Evolutionary conservation across 2,113 vertebrate species (phyloP), one percentile per base, ranked within the genome.

Genomic region (Pituophis catenifer): DNA sequence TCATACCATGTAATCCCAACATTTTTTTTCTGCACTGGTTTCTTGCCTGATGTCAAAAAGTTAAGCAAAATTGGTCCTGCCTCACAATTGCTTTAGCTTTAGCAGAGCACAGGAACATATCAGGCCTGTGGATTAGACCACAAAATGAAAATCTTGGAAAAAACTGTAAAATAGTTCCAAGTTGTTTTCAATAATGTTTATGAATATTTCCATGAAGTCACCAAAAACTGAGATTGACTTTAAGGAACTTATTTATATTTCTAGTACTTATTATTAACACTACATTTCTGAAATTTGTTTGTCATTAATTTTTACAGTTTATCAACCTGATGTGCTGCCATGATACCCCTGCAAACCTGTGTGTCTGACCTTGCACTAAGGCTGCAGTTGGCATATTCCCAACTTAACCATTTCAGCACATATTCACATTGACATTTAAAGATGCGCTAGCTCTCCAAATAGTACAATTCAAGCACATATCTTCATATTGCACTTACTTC

Each of bases 1-100:
- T 52, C 93, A 90, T 88, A 94, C 94, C 96, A 92, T 94, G 87
- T 93, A 94, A 13, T 88, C 92, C 90, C 91, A 93, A 95, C 94
- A 93, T 88, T 86, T 95, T 55, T 53, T 95, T 75, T 86, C 0
- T 65, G 44, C 89, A 50, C 91, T 23, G 86, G 94, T 89, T 90
- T 26, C 86, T 3, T 91, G 65, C 93, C 91, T 90, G 93, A 94
- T 89, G 65, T 91, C 24, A 33, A 57, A 91, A 81, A 81, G 75
- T 81, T 81, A 81, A 4, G 75, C 33, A 81, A 81, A 44, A 44
- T 44, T 81, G 75, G 17, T 81, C 33, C 75, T 44, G 75, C 33
- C 3, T 81, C 17, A 19, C 33, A 81, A 7, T 81, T 81, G 33
- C 33, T 38, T 38, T 81, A 38, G 70, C 70, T 17, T 81, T 81